phyloP scores from a whole-genome alignment of 2,113 vertebrate genomes.

The Chloropsis cyanopogon region DNA sequence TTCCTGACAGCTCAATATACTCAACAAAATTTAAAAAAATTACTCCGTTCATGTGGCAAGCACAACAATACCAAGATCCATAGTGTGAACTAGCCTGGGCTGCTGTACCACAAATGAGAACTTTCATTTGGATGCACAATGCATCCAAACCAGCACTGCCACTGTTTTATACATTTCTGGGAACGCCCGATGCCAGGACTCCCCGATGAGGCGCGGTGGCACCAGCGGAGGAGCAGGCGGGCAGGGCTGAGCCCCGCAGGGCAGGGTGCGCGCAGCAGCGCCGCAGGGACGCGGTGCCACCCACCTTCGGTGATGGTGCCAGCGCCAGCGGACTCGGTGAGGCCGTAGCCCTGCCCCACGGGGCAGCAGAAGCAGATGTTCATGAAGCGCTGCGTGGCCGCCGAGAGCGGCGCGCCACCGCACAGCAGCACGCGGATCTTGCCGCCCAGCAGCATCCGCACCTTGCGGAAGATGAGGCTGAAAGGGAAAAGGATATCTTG shows the following conservation, averaged over 20 bases:
- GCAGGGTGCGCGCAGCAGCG: background rate
- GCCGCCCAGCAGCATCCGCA: conserved; percentile 87
- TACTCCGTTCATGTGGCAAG: background rate
- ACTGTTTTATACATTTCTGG: accelerated
- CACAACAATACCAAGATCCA: background rate
- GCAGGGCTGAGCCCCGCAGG: accelerated
- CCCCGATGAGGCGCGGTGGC: accelerated
- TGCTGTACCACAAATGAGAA: background rate
- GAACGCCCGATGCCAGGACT: background rate
- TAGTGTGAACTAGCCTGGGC: accelerated
- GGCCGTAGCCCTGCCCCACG: conserved; percentile 93
- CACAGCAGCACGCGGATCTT: conserved; percentile 85
- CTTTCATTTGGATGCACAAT: accelerated
- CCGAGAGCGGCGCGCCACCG: conserved; percentile 91
- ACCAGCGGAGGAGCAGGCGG: accelerated
- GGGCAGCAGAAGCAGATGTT: conserved; percentile 97
- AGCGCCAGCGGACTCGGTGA: conserved; percentile 90
- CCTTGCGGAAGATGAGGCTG: conserved; percentile 90
- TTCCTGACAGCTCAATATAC: background rate
- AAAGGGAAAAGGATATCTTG: background rate
- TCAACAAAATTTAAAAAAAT: background rate
- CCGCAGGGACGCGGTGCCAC: background rate
- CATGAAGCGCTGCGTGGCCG: conserved; percentile 93
- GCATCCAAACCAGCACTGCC: background rate
- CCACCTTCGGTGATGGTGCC: conserved; percentile 88